Percentiles rank a stretch among this genome's conserved stretches.
Evolutionary conservation across 2,888 invertebrate species (phyloP).

Genomic region (Slavum lentiscoides): DNA sequence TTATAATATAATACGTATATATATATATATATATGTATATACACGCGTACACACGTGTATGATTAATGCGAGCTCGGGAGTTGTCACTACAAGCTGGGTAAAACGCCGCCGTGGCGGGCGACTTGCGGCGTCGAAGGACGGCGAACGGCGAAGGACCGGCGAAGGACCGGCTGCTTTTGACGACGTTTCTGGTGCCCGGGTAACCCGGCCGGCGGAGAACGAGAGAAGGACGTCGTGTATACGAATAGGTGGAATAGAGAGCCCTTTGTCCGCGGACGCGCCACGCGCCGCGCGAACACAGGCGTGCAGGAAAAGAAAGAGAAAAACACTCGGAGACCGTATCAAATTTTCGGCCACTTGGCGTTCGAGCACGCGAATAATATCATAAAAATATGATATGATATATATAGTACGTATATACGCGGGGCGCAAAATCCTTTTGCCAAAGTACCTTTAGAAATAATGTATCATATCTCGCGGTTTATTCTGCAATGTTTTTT

Average conservation of each 20-base stretch:
- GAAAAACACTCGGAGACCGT: conserved; percentile 22
- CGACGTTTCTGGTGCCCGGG: conserved; percentile 34
- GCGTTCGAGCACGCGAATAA: conserved; percentile 1
- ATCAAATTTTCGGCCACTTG: conserved; percentile 32
- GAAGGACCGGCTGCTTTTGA: conserved; percentile 51
- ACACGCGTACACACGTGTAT: neutral
- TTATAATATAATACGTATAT: no score
- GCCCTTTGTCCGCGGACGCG: no score
- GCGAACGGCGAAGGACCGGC: neutral
- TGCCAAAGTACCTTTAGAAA: no score
- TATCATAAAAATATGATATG: neutral
- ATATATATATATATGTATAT: no score
- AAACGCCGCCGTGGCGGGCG: neutral
- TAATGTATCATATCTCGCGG: no score
- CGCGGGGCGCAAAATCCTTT: no score
- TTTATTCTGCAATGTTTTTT: no score
- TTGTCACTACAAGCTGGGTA: conserved; percentile 51
- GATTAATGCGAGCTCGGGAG: conserved; percentile 47
- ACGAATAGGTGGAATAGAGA: no score
- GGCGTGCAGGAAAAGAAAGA: neutral
- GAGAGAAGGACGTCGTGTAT: no score
- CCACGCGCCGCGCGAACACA: neutral
- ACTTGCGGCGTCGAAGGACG: neutral
- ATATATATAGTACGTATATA: no score
- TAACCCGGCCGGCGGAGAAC: conserved; percentile 28